These are phyloP conservation scores for Tortrix viridana DNA, from an alignment of 2,888 invertebrate genomes.

Conservation along the genomic window DNA sequence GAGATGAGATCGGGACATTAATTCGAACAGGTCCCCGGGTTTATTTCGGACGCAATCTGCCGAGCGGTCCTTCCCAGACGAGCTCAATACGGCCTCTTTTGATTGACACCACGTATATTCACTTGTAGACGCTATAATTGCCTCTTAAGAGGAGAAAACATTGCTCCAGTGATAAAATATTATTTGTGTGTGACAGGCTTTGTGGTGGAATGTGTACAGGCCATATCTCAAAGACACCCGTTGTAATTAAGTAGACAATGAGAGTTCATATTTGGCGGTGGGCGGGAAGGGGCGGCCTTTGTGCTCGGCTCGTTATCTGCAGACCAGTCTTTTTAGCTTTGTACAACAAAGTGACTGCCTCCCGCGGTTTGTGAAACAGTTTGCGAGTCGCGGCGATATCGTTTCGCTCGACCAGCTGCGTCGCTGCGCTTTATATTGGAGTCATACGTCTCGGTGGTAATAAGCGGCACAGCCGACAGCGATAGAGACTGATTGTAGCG, in stretches of 20 bases:
- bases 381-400: slow-evolving; percentile 39
- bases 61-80: slow-evolving; percentile 22
- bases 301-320: slow-evolving; percentile 73
- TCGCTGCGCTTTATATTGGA: slow-evolving; percentile 23
- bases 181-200: slow-evolving; percentile 78
- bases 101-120: slow-evolving; percentile 48
- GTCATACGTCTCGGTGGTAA: slow-evolving; percentile 10
- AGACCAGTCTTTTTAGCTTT: slow-evolving; percentile 75
- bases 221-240: slow-evolving; percentile 77
- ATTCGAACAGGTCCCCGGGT: slow-evolving; percentile 24
- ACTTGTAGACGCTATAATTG: slow-evolving; percentile 57
- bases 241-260: slow-evolving; percentile 82
- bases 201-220: slow-evolving; percentile 67
- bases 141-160: slow-evolving; percentile 62
- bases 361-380: slow-evolving; percentile 53
- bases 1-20: slow-evolving; percentile 26
- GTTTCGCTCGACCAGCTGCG: slow-evolving; percentile 14
- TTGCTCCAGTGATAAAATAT: slow-evolving; percentile 69
- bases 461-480: slow-evolving; percentile 11
- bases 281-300: slow-evolving; percentile 63
- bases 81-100: slow-evolving; percentile 42
- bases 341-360: slow-evolving; percentile 65
- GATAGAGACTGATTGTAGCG: slow-evolving; percentile 21
- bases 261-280: slow-evolving; percentile 75
- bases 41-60: slow-evolving; percentile 35